A percentile compares a stretch with the other conserved stretches of the same genome.
Evolutionary conservation across 2,888 invertebrate genomes (phyloP).

Genomic region (Meghimatium bilineatum): DNA sequence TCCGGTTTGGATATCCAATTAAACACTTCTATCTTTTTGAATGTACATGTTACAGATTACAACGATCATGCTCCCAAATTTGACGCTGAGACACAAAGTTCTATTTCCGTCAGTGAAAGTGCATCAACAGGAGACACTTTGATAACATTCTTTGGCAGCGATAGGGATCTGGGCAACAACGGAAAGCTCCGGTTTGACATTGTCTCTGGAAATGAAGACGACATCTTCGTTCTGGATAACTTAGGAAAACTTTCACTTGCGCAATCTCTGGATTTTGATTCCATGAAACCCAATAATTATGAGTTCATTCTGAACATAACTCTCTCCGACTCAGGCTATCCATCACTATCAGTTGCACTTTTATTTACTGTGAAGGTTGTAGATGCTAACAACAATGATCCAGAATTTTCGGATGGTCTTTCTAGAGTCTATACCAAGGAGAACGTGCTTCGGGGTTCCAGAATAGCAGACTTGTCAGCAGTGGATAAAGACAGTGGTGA

Average conservation of each 20-base stretch:
- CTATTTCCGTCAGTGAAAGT: constrained; percentile 63
- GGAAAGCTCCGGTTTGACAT: constrained; percentile 93
- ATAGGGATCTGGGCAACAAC: constrained; percentile 85
- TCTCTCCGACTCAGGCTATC: constrained; percentile 83
- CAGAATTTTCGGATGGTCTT: constrained; percentile 91
- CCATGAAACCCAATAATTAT: constrained; percentile 80
- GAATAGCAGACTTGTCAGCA: constrained; percentile 89
- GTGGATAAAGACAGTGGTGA: constrained; percentile 92
- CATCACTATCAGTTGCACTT: constrained; percentile 84
- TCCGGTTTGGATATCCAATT: constrained; percentile 78
- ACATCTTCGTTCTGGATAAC: constrained; percentile 79
- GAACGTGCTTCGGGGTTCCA: constrained; percentile 85
- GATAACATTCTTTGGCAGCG: constrained; percentile 79
- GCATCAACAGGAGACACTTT: constrained; percentile 62
- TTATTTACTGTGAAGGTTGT: constrained; percentile 87
- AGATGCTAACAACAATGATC: constrained; percentile 96
- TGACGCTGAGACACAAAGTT: constrained; percentile 55
- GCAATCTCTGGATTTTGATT: constrained; percentile 93
- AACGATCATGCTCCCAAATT: constrained; percentile 96
- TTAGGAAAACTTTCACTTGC: constrained; percentile 94
- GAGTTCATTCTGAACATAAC: constrained; percentile 89
- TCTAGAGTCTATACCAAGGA: constrained; percentile 90
- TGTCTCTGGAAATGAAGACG: constrained; percentile 85
- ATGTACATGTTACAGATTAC: constrained; percentile 90
- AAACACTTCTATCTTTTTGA: constrained; percentile 79